Evolutionary conservation across 2,888 invertebrate species (phyloP).

Genomic region (Heteropelma amictum): DNA sequence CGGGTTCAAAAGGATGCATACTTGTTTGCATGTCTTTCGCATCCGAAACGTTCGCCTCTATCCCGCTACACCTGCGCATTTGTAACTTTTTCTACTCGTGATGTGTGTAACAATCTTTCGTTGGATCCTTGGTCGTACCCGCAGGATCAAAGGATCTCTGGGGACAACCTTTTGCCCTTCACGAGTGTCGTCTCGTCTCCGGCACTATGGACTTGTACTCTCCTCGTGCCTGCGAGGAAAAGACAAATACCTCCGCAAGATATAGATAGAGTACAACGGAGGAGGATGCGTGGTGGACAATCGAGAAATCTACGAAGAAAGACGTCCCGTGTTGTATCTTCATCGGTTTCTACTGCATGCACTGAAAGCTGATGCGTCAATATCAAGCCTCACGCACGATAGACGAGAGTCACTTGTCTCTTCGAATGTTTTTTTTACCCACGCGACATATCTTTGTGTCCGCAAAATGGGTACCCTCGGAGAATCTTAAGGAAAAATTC

Average conservation of each 20-base stretch:
- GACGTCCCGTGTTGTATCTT: not conserved
- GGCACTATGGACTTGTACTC: conserved; percentile 20
- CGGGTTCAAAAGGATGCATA: conserved; percentile 7
- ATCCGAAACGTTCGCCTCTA: not conserved
- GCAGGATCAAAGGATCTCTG: conserved; percentile 19
- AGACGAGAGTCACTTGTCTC: too few relatives aligned
- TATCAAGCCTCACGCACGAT: not conserved
- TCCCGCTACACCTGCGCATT: conserved; percentile 33
- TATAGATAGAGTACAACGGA: not conserved
- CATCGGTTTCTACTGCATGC: not conserved
- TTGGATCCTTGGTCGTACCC: not conserved
- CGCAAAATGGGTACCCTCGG: too few relatives aligned
- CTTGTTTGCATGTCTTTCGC: not conserved
- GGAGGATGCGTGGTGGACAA: not conserved
- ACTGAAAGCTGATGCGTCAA: not conserved
- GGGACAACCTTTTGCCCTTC: not conserved
- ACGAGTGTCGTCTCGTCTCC: conserved; percentile 33
- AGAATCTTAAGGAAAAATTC: too few relatives aligned
- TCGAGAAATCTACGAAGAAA: not conserved
- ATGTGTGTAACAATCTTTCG: not conserved
- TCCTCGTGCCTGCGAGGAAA: not conserved
- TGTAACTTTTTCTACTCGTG: not conserved
- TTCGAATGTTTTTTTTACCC: too few relatives aligned
- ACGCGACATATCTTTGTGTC: too few relatives aligned
- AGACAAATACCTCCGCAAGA: not conserved